Base-by-base conservation (phyloP, 92 coral and sea anemone species). In the Montipora capitata region DNA sequence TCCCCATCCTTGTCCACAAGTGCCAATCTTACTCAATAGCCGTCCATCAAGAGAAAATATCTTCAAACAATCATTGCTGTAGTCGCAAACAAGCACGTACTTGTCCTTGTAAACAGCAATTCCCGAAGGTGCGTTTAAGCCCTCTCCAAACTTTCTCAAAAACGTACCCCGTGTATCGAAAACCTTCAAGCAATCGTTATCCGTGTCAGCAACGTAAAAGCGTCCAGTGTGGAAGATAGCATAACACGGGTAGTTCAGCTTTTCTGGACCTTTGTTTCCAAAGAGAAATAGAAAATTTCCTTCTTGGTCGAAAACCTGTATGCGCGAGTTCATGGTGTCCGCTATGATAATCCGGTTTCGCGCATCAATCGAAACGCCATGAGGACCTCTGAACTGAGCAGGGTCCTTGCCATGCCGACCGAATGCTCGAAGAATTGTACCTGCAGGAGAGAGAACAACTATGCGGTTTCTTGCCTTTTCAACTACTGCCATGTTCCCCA, bases 121-220 rank as follows among this genome's bases (percentile, higher is more conserved):
- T 39, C 98, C 98, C 15, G 95, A 94, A 5, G 98, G 98, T 4
- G 96, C 95, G 68, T 90, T 93, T 11, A 95, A 91, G 39, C 86
- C 71, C 15, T 77, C 85, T 14, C 85, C 91, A 63, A 92, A 88
- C 4, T 80, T 69, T 40, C 95, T 84, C 74, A 95, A 39, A 59
- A 93, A 95, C 48, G 82, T 79, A 4, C 98, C 98, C 0, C 94
- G 94, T 15, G 94, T 93, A 78, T 94, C 90, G 44, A 93, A 95
- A 40, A 93, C 93, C 82, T 93, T 95, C 10, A 95, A 94, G 68
- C 91, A 73, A 77, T 95, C 96, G 40, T 94, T 93, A 76, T 94
- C 96, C 27, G 96, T 95, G 63, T 95, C 95, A 57, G 98, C 92
- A 3, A 95, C 98, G 69, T 90, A 82, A 83, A 95, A 95, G 2